Base-by-base conservation (phyloP, 2,113 vertebrate species). In the Enhydra lutris region DNA sequence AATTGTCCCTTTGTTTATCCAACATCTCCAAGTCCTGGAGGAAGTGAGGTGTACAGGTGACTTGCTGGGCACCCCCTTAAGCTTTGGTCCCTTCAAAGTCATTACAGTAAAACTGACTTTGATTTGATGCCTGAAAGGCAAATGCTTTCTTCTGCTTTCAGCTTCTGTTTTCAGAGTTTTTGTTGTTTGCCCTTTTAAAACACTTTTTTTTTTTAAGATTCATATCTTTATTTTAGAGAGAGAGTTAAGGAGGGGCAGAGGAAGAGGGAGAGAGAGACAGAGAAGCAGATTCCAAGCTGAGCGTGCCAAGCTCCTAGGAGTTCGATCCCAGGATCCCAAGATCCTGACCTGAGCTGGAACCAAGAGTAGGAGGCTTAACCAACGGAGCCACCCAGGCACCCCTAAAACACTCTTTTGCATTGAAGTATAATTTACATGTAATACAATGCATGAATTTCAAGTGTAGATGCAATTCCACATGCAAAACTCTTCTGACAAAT, bases 91-190 rank as follows among this genome's bases (percentile, higher is more conserved):
- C 87, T 55, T 45, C 52, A 4, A n/a, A n/a, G 17, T 3, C 26
- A 3, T 12, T 7, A 12, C 17, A 17, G 6, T n/a, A 9, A 26
- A 50, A 15, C 26, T 0, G 3, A 24, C 34, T 65, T 57, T 34
- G 45, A 15, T 0, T 4, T 0, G 45, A 17, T 2, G 0, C 15
- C 61, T 3, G 14, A 78, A 18, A 29, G 36, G 4, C 18, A 39
- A 9, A 26, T 0, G 31, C 21, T 24, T 10, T 29, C 42, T n/a
- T 36, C 18, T 1, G 65, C 8, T 8, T 6, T 24, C 82, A 31
- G 18, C 50, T 71, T 31, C 10, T 59, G 18, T 59, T 67, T 21
- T 50, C 59, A 12, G 2, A 24, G 7, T 20, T 50, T 79, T 89
- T 4, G 11, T 50, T 63, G 18, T 45, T 78, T 91, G 34, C 52